Evolutionary conservation across 2,888 invertebrate species (phyloP).

Genomic region (Hirtodrosophila alboralis): DNA sequence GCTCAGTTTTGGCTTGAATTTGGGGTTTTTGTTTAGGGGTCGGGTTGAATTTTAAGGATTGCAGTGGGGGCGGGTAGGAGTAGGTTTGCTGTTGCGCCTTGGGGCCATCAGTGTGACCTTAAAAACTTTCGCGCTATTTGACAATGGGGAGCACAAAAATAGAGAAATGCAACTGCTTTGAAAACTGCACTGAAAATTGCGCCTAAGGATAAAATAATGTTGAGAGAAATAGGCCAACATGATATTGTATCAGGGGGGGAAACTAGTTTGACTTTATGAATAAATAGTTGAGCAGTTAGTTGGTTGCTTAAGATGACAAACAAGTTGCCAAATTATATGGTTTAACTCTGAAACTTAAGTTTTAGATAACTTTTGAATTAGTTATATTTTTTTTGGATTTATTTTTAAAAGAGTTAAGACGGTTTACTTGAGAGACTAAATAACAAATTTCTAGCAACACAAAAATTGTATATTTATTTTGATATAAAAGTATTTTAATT

Average conservation of each 20-base stretch:
- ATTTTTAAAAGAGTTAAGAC: too few species aligned
- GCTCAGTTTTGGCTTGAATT: neutral
- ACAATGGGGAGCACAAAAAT: constrained; percentile 47
- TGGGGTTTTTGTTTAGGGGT: too few species aligned
- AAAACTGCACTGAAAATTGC: constrained; percentile 16
- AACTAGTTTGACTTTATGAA: constrained; percentile 15
- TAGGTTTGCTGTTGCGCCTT: constrained; percentile 20
- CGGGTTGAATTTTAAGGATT: too few species aligned
- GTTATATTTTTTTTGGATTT: too few species aligned
- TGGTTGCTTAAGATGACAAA: constrained; percentile 4
- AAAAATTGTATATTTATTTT: too few species aligned
- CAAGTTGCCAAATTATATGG: constrained; percentile 38
- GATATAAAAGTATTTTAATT: too few species aligned
- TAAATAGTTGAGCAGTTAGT: constrained; percentile 36
- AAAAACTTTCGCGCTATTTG: constrained; percentile 68
- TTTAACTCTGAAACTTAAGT: constrained; percentile 1
- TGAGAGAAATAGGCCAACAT: constrained; percentile 37
- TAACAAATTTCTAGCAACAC: too few species aligned
- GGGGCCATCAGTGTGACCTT: constrained; percentile 47
- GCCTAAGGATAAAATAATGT: constrained; percentile 30
- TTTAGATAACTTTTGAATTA: too few species aligned
- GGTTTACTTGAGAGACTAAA: too few species aligned
- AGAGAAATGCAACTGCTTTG: constrained; percentile 35
- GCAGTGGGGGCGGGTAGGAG: neutral
- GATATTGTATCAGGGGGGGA: constrained; percentile 10